Base-by-base conservation (phyloP, 1,140 invertebrate genomes). In the Pteromalus puparum region DNA sequence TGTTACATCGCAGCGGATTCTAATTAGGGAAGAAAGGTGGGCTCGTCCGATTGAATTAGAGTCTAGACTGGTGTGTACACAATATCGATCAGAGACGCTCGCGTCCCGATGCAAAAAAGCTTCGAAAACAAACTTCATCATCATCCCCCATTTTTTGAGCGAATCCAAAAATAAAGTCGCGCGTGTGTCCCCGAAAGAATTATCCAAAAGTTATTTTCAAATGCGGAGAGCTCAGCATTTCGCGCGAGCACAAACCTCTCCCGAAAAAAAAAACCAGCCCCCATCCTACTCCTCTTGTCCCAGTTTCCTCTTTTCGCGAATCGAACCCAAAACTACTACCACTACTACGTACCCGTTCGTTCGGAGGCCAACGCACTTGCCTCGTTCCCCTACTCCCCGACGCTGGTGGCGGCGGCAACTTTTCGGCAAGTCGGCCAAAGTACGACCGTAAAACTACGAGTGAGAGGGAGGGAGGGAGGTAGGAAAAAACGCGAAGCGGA, bases 361-460 rank as follows among this genome's bases (percentile, higher is more conserved):
- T n/a, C 21, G 7, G 53, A 61, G 53, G 53, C 53, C 53, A 61
- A 61, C 21, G 53, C 53, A 61, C 53, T 61, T 61, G 6, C 53
- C 46, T 2, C 42, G 3, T 18, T 5, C 48, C 5, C 48, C 48
- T 5, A 18, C 15, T 18, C 9, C 10, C 13, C 46, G 10, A 48
- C 46, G 46, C 9, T 30, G 70, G 34, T n/a, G n/a, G n/a, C 24
- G 3, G 30, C 15, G 30, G 72, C 34, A 38, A 74, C 53, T 61
- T 61, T 61, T 61, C 53, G 53, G 53, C 53, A 70, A 70, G 24
- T 70, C 67, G 67, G 67, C 73, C 73, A 74, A 42, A 74, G 73
- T 53, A 28, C 30, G 38, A 6, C 73, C 73, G 78, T 61, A 61
- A 61, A 61, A 61, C 53, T 21, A 18, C 26, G 24, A 15, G 28